Evolutionary conservation across 2,888 invertebrate genomes (phyloP), one percentile per base, ranked within the genome.

Genomic region (Agriopis leucophaearia): DNA sequence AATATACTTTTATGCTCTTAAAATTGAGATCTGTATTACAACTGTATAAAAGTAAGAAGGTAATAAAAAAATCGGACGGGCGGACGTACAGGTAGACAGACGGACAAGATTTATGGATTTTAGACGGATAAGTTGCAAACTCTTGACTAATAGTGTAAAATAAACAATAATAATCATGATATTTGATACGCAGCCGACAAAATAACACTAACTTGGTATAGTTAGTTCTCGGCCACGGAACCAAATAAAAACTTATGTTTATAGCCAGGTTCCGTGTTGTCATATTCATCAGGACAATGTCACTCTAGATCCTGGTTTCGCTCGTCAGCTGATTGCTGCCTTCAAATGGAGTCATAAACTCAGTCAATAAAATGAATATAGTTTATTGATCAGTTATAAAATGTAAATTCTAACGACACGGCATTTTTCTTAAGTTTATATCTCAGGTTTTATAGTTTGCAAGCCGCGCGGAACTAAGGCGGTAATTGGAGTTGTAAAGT

Each of bases 401-500:
- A 69, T 69, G 60, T 64, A 57, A 61, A 64, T 69, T 69, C 56
- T 56, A 69, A 64, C 56, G 45, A 36, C 51, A 38, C 55, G 60
- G 68, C 59, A 69, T 69, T 69, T 68, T 69, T 67, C 62, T 52
- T 9, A 47, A 56, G 62, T 52, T 52, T 56, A 58, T 51, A 42
- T 59, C 38, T 64, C 52, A 35, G 15, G 42, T 51, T 60, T 55
- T 58, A 56, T 47, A 57, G 55, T 56, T 51, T 59, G 35, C 13
- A 45, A 60, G 54, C 50, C 67, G 55, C 64, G 68, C 68, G 64
- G 68, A 69, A 69, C 68, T 36, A 69, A 69, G 47, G 10, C 60
- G 64, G 36, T 64, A 64, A 69, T 69, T 15, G 18, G 12, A 15
- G 35, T 54, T 8, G 52, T 64, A 64, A 64, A 69, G 60, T 60